phyloP scores from a whole-genome alignment of 2,888 invertebrate species.

The Anthophora plumipes region DNA sequence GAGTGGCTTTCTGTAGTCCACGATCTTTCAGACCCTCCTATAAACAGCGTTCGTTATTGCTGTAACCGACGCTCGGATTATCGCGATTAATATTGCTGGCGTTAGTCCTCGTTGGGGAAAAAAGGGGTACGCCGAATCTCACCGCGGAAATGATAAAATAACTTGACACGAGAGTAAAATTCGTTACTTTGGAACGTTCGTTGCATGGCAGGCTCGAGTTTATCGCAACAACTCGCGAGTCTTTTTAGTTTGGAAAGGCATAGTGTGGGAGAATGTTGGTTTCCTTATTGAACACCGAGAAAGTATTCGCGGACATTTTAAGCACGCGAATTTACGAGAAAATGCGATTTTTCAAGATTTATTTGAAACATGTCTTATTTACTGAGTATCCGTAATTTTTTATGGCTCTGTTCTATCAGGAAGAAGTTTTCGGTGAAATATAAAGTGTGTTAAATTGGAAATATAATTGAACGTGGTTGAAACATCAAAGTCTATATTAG shows the following conservation, averaged over 20 bases:
- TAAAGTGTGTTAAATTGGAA: too few relatives aligned
- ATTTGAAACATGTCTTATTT: too few relatives aligned
- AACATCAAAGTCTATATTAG: too few relatives aligned
- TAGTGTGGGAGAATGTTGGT: not conserved
- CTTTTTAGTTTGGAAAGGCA: not conserved
- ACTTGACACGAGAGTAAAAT: conserved; percentile 50
- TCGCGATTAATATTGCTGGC: conserved; percentile 59
- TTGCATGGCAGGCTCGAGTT: not conserved
- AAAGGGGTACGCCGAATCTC: conserved; percentile 49
- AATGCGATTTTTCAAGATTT: too few relatives aligned
- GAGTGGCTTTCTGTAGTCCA: conserved; percentile 26
- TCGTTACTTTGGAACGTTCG: conserved; percentile 1
- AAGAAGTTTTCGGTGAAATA: too few relatives aligned
- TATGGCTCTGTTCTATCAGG: too few relatives aligned
- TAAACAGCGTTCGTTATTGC: conserved; percentile 69
- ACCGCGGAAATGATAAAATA: conserved; percentile 51
- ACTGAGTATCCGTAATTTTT: too few relatives aligned
- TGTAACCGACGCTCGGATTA: conserved; percentile 56
- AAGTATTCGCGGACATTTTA: too few relatives aligned
- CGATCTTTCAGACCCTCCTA: conserved; percentile 28
- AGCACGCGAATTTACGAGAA: too few relatives aligned
- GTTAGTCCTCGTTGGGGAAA: not conserved
- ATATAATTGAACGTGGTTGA: too few relatives aligned
- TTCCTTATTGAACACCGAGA: too few relatives aligned
- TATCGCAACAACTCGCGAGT: not conserved